Evolutionary conservation across 2,113 vertebrate genomes (phyloP).

Genomic region (Cavia porcellus): DNA sequence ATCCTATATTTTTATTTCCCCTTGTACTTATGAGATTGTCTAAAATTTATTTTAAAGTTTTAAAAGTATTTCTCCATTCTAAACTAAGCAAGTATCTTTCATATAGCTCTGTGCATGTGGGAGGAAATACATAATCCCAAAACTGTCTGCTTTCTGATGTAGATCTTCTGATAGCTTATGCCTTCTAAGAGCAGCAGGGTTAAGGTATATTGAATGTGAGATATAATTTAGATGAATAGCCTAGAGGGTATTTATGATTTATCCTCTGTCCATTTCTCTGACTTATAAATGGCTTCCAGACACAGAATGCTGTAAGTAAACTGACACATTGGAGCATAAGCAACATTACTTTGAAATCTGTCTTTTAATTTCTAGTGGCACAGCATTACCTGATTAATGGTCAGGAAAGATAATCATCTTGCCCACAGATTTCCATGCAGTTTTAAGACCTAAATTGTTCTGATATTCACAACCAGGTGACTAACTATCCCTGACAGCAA

Average conservation of each 20-base stretch:
- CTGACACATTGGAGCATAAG: neutral
- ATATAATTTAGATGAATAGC: neutral
- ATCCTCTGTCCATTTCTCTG: neutral
- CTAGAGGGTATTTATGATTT: neutral
- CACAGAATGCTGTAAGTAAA: neutral
- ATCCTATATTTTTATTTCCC: neutral
- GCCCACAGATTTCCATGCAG: neutral
- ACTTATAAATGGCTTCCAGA: neutral
- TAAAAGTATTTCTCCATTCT: neutral
- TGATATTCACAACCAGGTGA: neutral
- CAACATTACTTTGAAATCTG: neutral
- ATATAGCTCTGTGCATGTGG: neutral
- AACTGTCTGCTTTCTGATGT: neutral
- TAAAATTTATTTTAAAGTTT: neutral
- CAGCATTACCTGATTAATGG: neutral
- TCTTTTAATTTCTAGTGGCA: neutral
- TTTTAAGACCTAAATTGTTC: neutral
- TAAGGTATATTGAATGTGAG: neutral
- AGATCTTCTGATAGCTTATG: neutral
- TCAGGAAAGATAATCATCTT: neutral
- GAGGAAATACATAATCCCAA: neutral
- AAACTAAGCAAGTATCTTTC: neutral
- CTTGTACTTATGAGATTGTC: neutral
- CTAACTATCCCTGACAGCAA: neutral
- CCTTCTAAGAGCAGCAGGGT: neutral